phyloP scores from a whole-genome alignment of 2,113 vertebrate genomes.

The Bubo blakistoni region DNA sequence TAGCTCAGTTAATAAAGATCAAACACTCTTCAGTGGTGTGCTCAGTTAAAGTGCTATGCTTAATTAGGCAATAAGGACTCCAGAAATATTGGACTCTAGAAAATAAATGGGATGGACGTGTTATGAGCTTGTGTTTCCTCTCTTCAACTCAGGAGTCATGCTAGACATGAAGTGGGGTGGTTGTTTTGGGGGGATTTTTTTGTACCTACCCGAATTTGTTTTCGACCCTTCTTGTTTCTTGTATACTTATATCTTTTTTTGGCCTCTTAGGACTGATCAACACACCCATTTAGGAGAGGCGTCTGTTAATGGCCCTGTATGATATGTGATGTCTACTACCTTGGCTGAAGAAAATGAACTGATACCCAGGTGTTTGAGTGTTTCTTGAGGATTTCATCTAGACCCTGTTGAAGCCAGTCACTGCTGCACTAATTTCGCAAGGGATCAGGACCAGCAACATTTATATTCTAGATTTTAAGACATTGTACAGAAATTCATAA shows the following conservation, averaged over 20 bases:
- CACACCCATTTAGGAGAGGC: conserved; percentile 76
- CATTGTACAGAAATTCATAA: conserved; percentile 90
- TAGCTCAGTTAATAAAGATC: not conserved
- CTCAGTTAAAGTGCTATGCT: not conserved
- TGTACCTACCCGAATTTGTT: not conserved
- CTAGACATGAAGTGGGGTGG: not conserved
- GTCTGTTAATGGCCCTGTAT: conserved; percentile 89
- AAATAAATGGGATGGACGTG: not conserved
- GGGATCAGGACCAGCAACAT: conserved; percentile 97
- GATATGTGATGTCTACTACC: conserved; percentile 72
- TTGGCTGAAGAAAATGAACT: conserved; percentile 75
- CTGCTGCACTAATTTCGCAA: conserved; percentile 83
- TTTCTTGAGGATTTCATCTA: conserved; percentile 72
- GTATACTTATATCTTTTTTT: not conserved
- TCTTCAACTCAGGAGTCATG: not conserved
- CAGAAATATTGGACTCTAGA: not conserved
- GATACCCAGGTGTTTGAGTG: conserved; percentile 66
- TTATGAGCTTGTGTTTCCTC: not conserved
- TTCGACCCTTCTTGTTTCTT: not conserved
- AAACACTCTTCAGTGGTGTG: not conserved
- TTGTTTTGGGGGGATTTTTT: not conserved
- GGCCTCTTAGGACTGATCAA: conserved; percentile 78
- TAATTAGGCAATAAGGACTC: not conserved
- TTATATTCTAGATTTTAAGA: conserved; percentile 86
- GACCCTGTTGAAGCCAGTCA: conserved; percentile 73